A percentile compares a stretch with the other conserved stretches of the same genome.
phyloP scores from a whole-genome alignment of 2,797 vertebrate species.

The Orestias chungarensis region DNA sequence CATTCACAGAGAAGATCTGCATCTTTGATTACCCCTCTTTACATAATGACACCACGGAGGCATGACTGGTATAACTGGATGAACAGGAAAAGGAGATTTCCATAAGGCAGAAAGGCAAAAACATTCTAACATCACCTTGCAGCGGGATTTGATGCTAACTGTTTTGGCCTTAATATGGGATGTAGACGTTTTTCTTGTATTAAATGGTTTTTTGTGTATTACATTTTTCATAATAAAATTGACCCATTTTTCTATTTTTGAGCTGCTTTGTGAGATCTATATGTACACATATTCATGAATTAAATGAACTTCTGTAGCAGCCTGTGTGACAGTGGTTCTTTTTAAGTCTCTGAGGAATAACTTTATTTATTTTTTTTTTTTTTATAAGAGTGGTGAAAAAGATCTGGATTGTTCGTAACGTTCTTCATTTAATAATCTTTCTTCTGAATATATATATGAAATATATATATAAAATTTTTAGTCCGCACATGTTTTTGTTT shows the following conservation, averaged over 20 bases:
- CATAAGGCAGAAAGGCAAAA: background rate
- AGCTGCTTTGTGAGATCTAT: background rate
- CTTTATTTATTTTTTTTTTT: too few species aligned
- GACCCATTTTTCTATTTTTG: background rate
- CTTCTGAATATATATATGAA: too few species aligned
- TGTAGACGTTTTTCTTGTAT: background rate
- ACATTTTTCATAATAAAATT: background rate
- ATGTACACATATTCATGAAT: background rate
- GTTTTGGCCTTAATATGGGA: background rate
- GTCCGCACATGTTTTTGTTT: too few species aligned
- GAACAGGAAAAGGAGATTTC: slow-evolving; percentile 3
- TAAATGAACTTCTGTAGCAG: too few species aligned
- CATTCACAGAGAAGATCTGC: background rate
- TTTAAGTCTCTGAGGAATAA: too few species aligned
- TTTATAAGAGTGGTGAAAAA: too few species aligned
- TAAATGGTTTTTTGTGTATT: too few species aligned
- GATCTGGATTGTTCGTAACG: too few species aligned
- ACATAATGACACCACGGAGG: background rate
- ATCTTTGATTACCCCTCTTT: background rate
- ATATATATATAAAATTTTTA: too few species aligned
- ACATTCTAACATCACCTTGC: background rate
- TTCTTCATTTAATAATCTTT: too few species aligned
- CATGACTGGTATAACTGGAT: slow-evolving; percentile 12
- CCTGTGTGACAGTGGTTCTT: too few species aligned
- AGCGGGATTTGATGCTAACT: background rate